phyloP scores from a whole-genome alignment of 2,797 vertebrate genomes.

The Benthosema pterotum region DNA sequence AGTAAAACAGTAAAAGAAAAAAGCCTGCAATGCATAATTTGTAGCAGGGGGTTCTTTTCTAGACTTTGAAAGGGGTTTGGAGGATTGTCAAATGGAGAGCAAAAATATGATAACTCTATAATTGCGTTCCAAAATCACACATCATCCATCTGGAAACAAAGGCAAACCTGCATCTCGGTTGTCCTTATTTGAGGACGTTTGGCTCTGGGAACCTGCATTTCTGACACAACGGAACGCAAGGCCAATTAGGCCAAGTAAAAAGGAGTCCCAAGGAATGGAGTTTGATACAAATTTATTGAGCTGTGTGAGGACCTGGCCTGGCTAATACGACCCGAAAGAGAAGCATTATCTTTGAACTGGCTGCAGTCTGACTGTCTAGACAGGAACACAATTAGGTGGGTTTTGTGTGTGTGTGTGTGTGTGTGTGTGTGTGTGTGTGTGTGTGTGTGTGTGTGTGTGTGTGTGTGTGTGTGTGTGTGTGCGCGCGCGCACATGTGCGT shows the following conservation, averaged over 20 bases:
- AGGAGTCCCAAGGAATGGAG: slow-evolving; percentile 9
- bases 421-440: slow-evolving; percentile 2
- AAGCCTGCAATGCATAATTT: neutral
- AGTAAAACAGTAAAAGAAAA: slow-evolving; percentile 2
- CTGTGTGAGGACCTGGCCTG: slow-evolving; percentile 16
- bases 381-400: slow-evolving; percentile 7
- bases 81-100: slow-evolving; percentile 3
- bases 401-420: neutral
- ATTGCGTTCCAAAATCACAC: slow-evolving; percentile 14
- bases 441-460: neutral
- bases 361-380: slow-evolving; percentile 8
- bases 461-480: no score
- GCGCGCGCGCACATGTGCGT: no score
- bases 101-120: slow-evolving; percentile 4
- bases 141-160: slow-evolving; percentile 11
- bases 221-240: slow-evolving; percentile 23
- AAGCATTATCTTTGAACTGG: slow-evolving; percentile 38
- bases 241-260: slow-evolving; percentile 38
- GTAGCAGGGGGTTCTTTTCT: neutral
- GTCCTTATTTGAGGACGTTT: slow-evolving; percentile 32
- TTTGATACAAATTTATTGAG: slow-evolving; percentile 37
- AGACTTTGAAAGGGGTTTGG: neutral
- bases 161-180: slow-evolving; percentile 12
- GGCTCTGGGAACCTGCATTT: slow-evolving; percentile 46
- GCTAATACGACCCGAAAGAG: slow-evolving; percentile 42